phyloP scores from a whole-genome alignment of 2,113 vertebrate species.

The Sphyrna mokarran region DNA sequence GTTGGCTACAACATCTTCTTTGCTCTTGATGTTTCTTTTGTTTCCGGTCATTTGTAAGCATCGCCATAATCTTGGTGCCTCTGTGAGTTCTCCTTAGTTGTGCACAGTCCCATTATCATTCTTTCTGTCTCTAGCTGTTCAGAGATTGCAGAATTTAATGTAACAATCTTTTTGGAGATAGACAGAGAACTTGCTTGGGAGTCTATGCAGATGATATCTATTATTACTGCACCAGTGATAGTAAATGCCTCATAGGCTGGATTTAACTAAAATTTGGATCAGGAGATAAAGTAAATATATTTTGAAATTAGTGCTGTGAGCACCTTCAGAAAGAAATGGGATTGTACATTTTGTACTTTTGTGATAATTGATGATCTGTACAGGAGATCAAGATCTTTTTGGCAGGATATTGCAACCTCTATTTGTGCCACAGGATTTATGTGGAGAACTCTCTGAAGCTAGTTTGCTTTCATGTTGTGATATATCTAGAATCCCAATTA shows the following conservation, averaged over 20 bases:
- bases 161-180: neutral
- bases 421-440: neutral
- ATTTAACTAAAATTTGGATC: neutral
- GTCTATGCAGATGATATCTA: neutral
- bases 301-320: neutral
- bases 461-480: neutral
- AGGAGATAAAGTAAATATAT: neutral
- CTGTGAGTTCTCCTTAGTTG: neutral
- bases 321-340: neutral
- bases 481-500: neutral
- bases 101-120: too few species aligned
- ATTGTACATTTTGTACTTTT: neutral
- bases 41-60: neutral
- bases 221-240: neutral
- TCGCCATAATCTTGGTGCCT: neutral
- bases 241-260: neutral
- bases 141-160: neutral
- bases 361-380: neutral
- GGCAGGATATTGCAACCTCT: neutral
- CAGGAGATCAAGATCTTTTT: constrained; percentile 3
- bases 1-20: neutral
- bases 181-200: neutral
- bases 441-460: neutral
- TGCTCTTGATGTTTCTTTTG: neutral
- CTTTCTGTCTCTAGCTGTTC: neutral